Conservation (phyloP, 2,888 invertebrate species). For the Tachystola acroxantha region DNA sequence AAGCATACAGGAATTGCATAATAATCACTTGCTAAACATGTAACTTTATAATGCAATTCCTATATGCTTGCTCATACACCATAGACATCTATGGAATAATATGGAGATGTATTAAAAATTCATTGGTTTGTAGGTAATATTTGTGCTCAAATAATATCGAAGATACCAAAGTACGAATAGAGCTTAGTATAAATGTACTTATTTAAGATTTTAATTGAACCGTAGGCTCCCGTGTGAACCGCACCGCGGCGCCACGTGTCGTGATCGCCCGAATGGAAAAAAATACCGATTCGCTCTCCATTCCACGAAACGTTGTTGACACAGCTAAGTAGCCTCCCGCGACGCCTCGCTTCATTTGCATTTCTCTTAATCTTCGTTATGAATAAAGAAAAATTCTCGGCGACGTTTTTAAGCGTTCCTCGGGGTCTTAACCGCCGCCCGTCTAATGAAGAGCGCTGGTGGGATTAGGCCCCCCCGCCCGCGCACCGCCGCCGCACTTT, state of each 20-base stretch:
- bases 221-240: conserved; percentile 8
- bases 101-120: too few relatives aligned
- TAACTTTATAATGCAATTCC: too few relatives aligned
- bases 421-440: conserved; percentile 46
- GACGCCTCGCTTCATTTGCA: conserved; percentile 74
- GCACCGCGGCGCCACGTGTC: conserved; percentile 13
- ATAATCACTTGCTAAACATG: too few relatives aligned
- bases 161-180: too few relatives aligned
- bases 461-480: conserved; percentile 54
- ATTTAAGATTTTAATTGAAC: conserved; percentile 14
- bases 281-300: conserved; percentile 34
- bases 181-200: too few relatives aligned
- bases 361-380: conserved; percentile 76
- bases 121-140: too few relatives aligned
- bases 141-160: too few relatives aligned
- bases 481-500: conserved; percentile 48
- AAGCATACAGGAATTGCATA: too few relatives aligned
- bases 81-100: too few relatives aligned
- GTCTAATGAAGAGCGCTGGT: conserved; percentile 68
- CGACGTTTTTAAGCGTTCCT: conserved; percentile 64
- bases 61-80: too few relatives aligned
- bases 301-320: conserved; percentile 62
- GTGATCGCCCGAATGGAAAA: conserved; percentile 31
- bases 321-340: conserved; percentile 70
- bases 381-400: conserved; percentile 75